Base-by-base conservation (phyloP, 2,888 invertebrate genomes). In the Dione vanillae region DNA sequence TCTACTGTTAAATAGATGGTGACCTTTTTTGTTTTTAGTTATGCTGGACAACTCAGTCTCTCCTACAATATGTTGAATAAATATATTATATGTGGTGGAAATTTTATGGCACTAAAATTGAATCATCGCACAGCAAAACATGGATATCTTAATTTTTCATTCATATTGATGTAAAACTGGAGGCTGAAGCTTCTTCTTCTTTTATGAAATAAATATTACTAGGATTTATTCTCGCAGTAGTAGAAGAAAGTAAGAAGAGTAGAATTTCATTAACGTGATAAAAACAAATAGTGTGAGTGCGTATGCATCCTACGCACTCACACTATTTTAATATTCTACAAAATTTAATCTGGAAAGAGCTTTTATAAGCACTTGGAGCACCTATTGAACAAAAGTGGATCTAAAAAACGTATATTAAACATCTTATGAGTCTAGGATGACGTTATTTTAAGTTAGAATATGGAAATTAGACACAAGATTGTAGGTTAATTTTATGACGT, bases 321-420 rank as follows among this genome's bases (percentile, higher is more conserved):
- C 41, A 59, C 41, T 58, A 37, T 40, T 59, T 59, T 20, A 59
- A 41, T 47, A 47, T 62, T 62, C 62, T 37, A 35, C 27, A 62
- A 62, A 62, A 62, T 62, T 62, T 62, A 62, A n/a, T n/a, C n/a
- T n/a, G n/a, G n/a, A n/a, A n/a, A n/a, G n/a, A 62, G 62, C 62
- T 62, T 47, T 47, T n/a, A n/a, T 47, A 62, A 47, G 35, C 27
- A 47, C 62, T 62, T 27, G 45, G 47, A n/a, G 11, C 62, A 62
- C 47, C 62, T 37, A 47, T 62, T 62, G 47, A 62, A 62, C 47
- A 62, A 62, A 47, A 62, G 35, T 62, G 35, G 47, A 35, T 37
- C 47, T 62, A 35, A 62, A 61, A 62, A 62, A 62, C 47, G 47
- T 47, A 62, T 45, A 47, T 62, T 47, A 47, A 47, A 62, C 58